Percentiles rank a stretch among this genome's conserved stretches.
Conservation (phyloP, 2,797 vertebrate genomes). For the Gallinago nigripennis region DNA sequence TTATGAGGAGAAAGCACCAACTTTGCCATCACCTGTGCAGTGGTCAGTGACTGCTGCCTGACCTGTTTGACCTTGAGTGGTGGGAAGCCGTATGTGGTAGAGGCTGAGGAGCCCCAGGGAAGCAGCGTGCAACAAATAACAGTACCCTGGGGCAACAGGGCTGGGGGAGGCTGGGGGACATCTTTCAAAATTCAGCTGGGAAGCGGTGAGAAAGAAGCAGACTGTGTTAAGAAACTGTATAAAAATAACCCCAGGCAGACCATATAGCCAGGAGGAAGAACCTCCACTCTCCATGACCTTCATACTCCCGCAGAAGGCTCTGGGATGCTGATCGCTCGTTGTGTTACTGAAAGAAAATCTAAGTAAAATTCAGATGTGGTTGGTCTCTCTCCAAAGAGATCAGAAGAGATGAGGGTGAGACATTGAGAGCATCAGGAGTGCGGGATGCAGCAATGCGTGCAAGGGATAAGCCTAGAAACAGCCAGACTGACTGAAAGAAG, state of each 20-base stretch:
- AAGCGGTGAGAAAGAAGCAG: neutral
- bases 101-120: neutral
- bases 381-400: neutral
- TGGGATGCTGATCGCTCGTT: neutral
- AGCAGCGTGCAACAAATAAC: neutral
- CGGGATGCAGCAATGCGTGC: neutral
- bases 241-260: neutral
- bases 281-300: neutral
- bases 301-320: neutral
- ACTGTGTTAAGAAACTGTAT: neutral
- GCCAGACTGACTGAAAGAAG: neutral
- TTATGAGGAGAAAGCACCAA: neutral
- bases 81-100: rapidly evolving
- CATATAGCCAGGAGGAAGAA: neutral
- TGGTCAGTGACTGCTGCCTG: neutral
- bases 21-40: neutral
- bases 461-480: neutral
- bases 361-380: neutral
- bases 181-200: neutral
- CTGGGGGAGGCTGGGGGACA: neutral
- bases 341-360: neutral
- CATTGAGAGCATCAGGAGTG: neutral
- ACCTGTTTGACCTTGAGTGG: neutral
- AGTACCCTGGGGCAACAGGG: neutral
- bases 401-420: neutral